Evolutionary conservation across 2,797 vertebrate genomes (phyloP).

Genomic region (Rhynchonycteris naso): DNA sequence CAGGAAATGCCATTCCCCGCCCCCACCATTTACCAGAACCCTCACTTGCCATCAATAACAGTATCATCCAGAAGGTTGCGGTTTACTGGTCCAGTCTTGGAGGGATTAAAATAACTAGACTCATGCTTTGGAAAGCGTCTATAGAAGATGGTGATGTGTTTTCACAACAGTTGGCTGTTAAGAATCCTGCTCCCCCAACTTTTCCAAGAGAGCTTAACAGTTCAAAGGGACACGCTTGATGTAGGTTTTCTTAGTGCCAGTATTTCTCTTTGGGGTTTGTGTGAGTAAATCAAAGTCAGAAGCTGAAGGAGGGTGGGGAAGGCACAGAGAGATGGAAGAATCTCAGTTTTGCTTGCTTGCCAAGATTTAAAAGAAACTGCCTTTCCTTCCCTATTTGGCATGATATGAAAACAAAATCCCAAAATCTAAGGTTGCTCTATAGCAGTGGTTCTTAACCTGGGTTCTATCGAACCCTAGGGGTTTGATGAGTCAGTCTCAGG

Average conservation of each 20-base stretch:
- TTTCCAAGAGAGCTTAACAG: constrained; percentile 29
- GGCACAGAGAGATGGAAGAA: neutral
- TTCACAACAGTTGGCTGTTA: constrained; percentile 38
- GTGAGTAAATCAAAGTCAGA: neutral
- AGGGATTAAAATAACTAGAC: constrained; percentile 1
- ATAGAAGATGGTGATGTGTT: neutral
- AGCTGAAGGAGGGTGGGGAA: constrained; percentile 12
- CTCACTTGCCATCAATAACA: neutral
- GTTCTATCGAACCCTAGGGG: too few species aligned
- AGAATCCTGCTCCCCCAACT: neutral
- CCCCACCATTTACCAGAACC: neutral
- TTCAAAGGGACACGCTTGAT: neutral
- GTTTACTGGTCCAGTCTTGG: neutral
- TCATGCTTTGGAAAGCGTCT: constrained; percentile 10
- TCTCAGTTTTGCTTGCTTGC: constrained; percentile 46
- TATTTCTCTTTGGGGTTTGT: neutral
- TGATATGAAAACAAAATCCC: constrained; percentile 57
- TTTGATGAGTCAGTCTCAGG: too few species aligned
- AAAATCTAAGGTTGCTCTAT: constrained; percentile 53
- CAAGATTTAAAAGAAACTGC: constrained; percentile 33
- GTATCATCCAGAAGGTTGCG: neutral
- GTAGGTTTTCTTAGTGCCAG: neutral
- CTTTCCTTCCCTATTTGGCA: constrained; percentile 16
- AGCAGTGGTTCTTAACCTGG: too few species aligned
- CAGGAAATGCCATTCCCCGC: constrained; percentile 56